These are phyloP conservation scores for Dendrophyllia cribrosa DNA, from an alignment of 64 coral and sea anemone species.

Conservation along the genomic window DNA sequence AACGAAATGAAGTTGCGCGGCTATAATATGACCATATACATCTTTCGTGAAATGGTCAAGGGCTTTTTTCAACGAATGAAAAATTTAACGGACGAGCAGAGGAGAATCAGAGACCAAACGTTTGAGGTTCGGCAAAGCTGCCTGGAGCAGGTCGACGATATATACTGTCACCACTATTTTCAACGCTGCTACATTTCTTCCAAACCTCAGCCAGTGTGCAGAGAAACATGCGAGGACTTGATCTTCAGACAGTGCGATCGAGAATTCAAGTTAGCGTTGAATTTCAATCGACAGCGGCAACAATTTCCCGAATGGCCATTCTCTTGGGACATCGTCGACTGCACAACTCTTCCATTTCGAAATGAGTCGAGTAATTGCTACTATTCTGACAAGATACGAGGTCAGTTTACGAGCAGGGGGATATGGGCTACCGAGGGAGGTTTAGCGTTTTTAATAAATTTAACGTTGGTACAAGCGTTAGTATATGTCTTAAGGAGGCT, in stretches of 20 bases:
- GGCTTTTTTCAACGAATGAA: background rate
- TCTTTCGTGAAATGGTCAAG: background rate
- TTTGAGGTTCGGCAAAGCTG: background rate
- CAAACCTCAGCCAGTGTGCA: background rate
- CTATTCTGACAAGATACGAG: constrained; percentile 17
- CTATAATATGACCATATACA: background rate
- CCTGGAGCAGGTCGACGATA: background rate
- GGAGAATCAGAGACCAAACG: background rate
- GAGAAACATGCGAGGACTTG: background rate
- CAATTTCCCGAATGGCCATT: background rate
- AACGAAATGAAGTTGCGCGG: background rate
- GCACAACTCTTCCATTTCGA: constrained; percentile 18
- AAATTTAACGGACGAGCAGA: background rate
- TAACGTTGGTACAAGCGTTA: too few relatives aligned
- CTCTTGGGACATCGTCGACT: constrained; percentile 6
- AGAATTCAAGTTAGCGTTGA: background rate
- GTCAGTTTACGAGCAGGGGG: background rate
- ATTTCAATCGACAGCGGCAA: background rate
- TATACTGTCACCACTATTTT: constrained; percentile 32
- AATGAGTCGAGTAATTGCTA: constrained; percentile 28
- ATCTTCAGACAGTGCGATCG: background rate
- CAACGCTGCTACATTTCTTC: constrained; percentile 11
- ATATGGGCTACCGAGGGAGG: too few relatives aligned
- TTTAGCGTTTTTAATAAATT: too few relatives aligned
- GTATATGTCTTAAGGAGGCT: too few relatives aligned